Evolutionary conservation across 2,797 vertebrate genomes (phyloP).

Genomic region (Gorsachius magnificus): DNA sequence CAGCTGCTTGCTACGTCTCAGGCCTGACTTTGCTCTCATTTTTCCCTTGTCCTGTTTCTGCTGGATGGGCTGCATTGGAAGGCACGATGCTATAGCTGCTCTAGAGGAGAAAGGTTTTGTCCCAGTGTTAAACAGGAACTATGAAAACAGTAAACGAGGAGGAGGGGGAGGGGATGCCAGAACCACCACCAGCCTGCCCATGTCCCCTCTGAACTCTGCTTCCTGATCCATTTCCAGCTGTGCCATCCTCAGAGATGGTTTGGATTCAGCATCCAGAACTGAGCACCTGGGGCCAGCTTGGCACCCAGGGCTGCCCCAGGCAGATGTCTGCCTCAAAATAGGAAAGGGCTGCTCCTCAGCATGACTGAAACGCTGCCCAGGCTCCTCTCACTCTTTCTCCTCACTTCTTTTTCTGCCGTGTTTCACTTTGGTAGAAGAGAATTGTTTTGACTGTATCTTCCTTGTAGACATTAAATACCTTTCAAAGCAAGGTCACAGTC

Average conservation of each 20-base stretch:
- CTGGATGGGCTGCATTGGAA: neutral
- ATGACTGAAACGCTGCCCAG: neutral
- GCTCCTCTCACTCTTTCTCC: neutral
- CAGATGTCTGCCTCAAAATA: neutral
- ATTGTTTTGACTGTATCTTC: constrained; percentile 49
- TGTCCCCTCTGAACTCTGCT: rapidly evolving
- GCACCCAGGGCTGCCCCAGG: neutral
- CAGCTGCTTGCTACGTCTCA: neutral
- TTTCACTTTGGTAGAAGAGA: constrained; percentile 26
- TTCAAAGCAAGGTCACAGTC: constrained; percentile 43
- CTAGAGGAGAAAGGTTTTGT: neutral
- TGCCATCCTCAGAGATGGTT: neutral
- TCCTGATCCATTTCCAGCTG: neutral
- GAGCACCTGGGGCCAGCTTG: neutral
- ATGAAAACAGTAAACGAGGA: neutral
- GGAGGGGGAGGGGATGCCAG: neutral
- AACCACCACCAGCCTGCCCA: neutral
- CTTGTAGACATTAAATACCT: constrained; percentile 45
- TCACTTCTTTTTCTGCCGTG: neutral
- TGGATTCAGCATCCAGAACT: neutral
- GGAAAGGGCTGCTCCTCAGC: neutral
- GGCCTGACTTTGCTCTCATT: neutral
- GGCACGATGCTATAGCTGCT: neutral
- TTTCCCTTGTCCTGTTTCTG: neutral
- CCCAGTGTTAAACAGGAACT: neutral